Evolutionary conservation across 2,113 vertebrate genomes (phyloP).

Genomic region (Tragelaphus strepsiceros): DNA sequence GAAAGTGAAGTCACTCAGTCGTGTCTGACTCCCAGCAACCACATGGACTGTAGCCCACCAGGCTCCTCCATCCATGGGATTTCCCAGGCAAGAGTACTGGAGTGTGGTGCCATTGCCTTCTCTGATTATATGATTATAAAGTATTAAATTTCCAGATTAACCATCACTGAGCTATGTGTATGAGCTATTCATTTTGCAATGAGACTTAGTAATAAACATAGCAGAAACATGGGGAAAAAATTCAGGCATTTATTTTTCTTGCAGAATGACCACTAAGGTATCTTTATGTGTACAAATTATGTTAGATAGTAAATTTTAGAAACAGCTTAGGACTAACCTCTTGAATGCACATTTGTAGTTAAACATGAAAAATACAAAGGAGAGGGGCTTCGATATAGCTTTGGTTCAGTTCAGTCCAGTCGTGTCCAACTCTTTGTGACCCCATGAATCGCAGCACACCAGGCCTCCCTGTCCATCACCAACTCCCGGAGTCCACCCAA

Average conservation of each 20-base stretch:
- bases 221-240: neutral
- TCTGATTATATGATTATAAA: neutral
- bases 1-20: too few species aligned
- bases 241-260: constrained; percentile 36
- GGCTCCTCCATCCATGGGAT: too few species aligned
- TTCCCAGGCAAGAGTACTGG: too few species aligned
- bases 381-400: fast-evolving
- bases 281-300: neutral
- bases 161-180: neutral
- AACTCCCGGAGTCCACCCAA: neutral
- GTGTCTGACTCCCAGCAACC: too few species aligned
- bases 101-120: too few species aligned
- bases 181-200: neutral
- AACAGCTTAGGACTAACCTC: neutral
- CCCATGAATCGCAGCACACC: neutral
- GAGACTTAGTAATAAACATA: constrained; percentile 8
- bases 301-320: neutral
- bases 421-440: fast-evolving
- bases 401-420: neutral
- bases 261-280: neutral
- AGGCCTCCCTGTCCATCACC: neutral
- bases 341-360: neutral
- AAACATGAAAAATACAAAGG: constrained; percentile 10
- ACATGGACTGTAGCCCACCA: too few species aligned
- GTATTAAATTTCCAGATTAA: constrained; percentile 7